Evolutionary conservation across 2,888 invertebrate genomes (phyloP).

Genomic region (Hoplodrina ambigua): DNA sequence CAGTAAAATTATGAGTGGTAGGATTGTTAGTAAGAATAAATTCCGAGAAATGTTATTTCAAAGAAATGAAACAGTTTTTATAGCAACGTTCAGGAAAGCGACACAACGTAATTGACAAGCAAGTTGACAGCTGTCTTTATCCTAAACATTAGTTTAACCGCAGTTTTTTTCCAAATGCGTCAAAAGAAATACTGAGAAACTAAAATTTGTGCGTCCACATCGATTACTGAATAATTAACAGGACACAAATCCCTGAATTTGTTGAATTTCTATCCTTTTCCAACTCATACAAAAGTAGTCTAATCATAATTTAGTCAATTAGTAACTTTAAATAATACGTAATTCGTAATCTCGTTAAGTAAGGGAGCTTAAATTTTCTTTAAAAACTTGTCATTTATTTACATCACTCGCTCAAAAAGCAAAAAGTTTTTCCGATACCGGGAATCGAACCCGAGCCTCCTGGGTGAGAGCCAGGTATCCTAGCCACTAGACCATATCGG

Average conservation of each 20-base stretch:
- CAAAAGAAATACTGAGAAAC: conserved; percentile 14
- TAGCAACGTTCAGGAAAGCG: conserved; percentile 10
- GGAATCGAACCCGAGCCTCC: conserved; percentile 92
- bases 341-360: too few relatives aligned
- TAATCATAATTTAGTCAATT: too few relatives aligned
- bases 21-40: conserved; percentile 24
- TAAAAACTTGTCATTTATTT: background rate
- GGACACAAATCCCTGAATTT: background rate
- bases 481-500: conserved; percentile 92
- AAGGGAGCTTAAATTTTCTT: background rate
- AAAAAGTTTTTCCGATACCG: conserved; percentile 89
- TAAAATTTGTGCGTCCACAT: background rate
- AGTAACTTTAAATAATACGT: background rate
- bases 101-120: conserved; percentile 49
- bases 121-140: conserved; percentile 54
- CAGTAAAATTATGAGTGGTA: conserved; percentile 13
- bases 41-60: conserved; percentile 40
- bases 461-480: conserved; percentile 91
- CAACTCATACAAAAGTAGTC: background rate
- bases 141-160: conserved; percentile 20
- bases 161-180: conserved; percentile 26
- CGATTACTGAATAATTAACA: too few relatives aligned
- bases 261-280: background rate
- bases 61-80: conserved; percentile 34
- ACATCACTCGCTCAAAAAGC: conserved; percentile 64